Base-by-base conservation (phyloP, 2,113 vertebrate species). In the Origma solitaria region DNA sequence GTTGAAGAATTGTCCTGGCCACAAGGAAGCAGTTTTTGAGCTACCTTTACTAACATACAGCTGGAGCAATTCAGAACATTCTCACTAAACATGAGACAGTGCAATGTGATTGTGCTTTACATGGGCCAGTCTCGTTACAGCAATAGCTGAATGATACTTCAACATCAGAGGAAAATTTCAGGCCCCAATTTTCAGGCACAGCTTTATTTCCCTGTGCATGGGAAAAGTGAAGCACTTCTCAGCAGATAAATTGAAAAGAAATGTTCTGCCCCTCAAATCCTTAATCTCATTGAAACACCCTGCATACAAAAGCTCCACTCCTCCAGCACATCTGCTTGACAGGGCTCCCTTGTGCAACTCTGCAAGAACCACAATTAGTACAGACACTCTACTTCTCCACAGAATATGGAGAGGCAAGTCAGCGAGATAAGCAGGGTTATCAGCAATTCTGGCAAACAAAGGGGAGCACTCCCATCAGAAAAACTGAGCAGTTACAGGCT, bases 111-210 rank as follows among this genome's bases (percentile, higher is more conserved):
- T 9, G 44, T 44, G 60, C 49, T 82, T 57, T 51, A 6, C 0
- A 0, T 9, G 38, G 16, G 37, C 25, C 50, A 22, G 31, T 40
- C 49, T 82, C 0, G 0, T 44, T 65, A 40, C 37, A 79, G 31
- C 11, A 68, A 44, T 6, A 4, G 9, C 25, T 68, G 31, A 76
- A 65, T 18, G 42, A 76, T 30, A 31, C 22, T 79, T 82, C 44
- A 75, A 9, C 13, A 66, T 2, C 23, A 49, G 15, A 35, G 15
- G 37, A 80, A 83, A 73, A 78, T 30, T 50, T 84, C 60, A 88
- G 35, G 57, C 30, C 71, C 15, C 7, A 81, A 6, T 5, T n/a
- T n/a, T n/a, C n/a, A n/a, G n/a, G 21, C 7, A 54, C 28, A 44
- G 33, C 30, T 64, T 62, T 58, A 75, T 68, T 82, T 82, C 23